These are phyloP conservation scores for Cerceris rybyensis DNA, from an alignment of 2,888 invertebrate species.

Conservation along the genomic window DNA sequence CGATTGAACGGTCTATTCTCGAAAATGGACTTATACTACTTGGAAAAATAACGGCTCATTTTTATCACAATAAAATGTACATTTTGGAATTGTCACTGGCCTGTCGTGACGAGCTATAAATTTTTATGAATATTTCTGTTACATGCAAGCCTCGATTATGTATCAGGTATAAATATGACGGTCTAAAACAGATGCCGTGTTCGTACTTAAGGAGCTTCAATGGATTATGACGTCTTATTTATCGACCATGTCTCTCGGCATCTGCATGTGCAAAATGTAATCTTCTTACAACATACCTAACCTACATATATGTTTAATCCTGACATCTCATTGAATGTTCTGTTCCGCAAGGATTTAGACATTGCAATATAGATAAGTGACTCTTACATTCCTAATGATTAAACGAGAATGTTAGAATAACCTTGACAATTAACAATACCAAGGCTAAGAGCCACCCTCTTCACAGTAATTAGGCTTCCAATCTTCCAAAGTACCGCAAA, in stretches of 20 bases:
- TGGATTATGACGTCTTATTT: constrained; percentile 46
- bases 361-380: too few relatives aligned
- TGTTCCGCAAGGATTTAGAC: background rate
- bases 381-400: too few relatives aligned
- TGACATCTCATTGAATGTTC: background rate
- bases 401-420: too few relatives aligned
- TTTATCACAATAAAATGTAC: too few relatives aligned
- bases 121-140: background rate
- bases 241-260: constrained; percentile 34
- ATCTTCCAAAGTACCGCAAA: too few relatives aligned
- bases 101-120: background rate
- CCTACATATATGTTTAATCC: constrained; percentile 23
- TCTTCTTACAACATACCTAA: constrained; percentile 35
- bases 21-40: too few relatives aligned
- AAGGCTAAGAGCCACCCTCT: too few relatives aligned
- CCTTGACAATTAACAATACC: too few relatives aligned
- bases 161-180: constrained; percentile 11
- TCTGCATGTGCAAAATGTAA: constrained; percentile 31
- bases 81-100: too few relatives aligned
- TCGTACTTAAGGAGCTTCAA: constrained; percentile 36
- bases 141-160: background rate
- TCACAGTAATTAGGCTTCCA: too few relatives aligned
- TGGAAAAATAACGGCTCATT: too few relatives aligned
- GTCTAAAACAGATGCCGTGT: constrained; percentile 35
- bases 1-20: too few relatives aligned